phyloP scores from a whole-genome alignment of 2,797 vertebrate genomes.

The Columba guinea region DNA sequence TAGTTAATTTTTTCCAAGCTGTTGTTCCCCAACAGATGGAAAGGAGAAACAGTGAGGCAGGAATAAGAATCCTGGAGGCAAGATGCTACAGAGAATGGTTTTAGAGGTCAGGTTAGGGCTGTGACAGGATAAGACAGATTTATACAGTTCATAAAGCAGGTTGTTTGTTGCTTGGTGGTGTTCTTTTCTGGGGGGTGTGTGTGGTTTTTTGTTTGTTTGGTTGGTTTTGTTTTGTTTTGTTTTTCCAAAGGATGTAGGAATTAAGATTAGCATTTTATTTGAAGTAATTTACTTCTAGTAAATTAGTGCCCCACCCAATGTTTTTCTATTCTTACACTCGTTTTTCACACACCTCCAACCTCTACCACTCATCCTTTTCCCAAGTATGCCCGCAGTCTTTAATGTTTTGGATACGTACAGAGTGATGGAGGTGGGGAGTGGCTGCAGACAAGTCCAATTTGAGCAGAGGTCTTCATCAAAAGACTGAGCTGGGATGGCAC shows the following conservation, averaged over 20 bases:
- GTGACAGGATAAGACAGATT: not conserved
- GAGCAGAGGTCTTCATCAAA: not conserved
- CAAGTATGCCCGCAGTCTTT: not conserved
- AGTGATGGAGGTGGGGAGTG: not conserved
- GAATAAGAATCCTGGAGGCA: conserved; percentile 15
- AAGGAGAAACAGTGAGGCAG: not conserved
- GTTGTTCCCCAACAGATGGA: conserved; percentile 22
- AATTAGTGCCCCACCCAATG: not conserved
- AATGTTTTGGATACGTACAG: not conserved
- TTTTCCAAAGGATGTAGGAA: not conserved
- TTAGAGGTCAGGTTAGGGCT: conserved; percentile 12
- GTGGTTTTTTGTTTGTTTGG: no score
- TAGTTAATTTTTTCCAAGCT: conserved; percentile 6
- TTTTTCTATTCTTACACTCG: not conserved
- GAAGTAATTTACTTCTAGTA: not conserved
- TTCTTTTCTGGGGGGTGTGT: no score
- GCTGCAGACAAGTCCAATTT: not conserved
- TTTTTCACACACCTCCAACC: not conserved
- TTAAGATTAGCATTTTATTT: not conserved
- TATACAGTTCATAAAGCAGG: not conserved
- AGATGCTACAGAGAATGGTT: not conserved
- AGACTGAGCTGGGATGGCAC: not conserved
- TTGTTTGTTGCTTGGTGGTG: not conserved
- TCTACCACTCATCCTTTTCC: not conserved
- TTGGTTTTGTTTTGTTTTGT: not conserved